Conservation (phyloP, 2,888 invertebrate species). For the Blastobasis lacticolella region DNA sequence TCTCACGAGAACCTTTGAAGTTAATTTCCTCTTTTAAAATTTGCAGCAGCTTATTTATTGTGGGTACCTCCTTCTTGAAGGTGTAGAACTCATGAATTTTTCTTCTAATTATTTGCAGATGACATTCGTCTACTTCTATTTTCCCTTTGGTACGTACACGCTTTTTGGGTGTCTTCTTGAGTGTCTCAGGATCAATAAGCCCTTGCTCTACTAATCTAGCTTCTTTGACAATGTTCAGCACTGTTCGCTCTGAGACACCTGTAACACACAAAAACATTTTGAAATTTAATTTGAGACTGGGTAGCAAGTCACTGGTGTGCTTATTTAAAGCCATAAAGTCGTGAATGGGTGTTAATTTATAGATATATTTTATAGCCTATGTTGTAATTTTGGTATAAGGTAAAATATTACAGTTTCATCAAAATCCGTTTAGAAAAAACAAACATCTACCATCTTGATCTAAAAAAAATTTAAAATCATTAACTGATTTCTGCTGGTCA, state of each 20-base stretch:
- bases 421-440: too few relatives aligned
- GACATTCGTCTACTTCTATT: slow-evolving; percentile 63
- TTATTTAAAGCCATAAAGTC: too few relatives aligned
- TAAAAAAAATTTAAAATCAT: too few relatives aligned
- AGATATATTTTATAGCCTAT: too few relatives aligned
- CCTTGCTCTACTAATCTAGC: slow-evolving; percentile 64
- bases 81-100: slow-evolving; percentile 68
- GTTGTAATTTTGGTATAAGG: too few relatives aligned
- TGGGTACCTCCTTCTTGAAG: slow-evolving; percentile 65
- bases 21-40: slow-evolving; percentile 63
- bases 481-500: too few relatives aligned
- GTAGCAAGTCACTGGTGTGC: too few relatives aligned
- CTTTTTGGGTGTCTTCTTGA: slow-evolving; percentile 60
- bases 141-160: slow-evolving; percentile 60
- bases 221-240: slow-evolving; percentile 62
- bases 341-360: too few relatives aligned
- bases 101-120: slow-evolving; percentile 57
- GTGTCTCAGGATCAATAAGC: slow-evolving; percentile 54
- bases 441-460: too few relatives aligned
- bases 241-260: slow-evolving; percentile 65
- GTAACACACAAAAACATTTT: slow-evolving; percentile 14
- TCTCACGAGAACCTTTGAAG: slow-evolving; percentile 63
- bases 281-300: too few relatives aligned
- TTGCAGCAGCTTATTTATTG: slow-evolving; percentile 60
- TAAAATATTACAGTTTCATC: too few relatives aligned